phyloP scores from a whole-genome alignment of 2,888 invertebrate species.

The Pollenia angustigena region DNA sequence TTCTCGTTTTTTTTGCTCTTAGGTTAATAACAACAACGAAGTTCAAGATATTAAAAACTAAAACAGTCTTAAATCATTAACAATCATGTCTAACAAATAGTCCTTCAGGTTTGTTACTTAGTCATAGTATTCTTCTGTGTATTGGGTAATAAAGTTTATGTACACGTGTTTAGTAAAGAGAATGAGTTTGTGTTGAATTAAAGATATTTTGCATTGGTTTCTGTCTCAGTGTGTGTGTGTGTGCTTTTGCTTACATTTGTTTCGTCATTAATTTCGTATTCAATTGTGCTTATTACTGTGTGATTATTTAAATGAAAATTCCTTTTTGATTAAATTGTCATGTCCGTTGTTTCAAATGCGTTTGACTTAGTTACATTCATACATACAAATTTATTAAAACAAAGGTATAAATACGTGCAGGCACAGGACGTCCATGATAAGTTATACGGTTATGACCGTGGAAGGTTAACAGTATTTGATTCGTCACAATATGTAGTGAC shows the following conservation, averaged over 20 bases:
- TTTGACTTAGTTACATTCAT: neutral
- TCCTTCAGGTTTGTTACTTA: slow-evolving; percentile 5
- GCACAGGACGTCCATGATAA: neutral
- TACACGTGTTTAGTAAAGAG: neutral
- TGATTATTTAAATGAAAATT: slow-evolving; percentile 54
- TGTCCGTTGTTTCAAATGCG: slow-evolving; percentile 25
- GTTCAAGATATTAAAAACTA: slow-evolving; percentile 8
- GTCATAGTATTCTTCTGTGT: neutral
- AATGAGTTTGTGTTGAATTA: slow-evolving; percentile 3
- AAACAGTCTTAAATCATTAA: slow-evolving; percentile 36
- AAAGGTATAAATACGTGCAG: neutral
- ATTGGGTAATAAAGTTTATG: neutral
- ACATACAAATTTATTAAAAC: neutral
- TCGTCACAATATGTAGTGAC: slow-evolving; percentile 43
- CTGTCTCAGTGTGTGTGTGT: slow-evolving; percentile 16
- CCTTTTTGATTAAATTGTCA: slow-evolving; percentile 62
- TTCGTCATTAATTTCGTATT: slow-evolving; percentile 59
- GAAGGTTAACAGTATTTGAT: slow-evolving; percentile 23
- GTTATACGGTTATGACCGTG: slow-evolving; percentile 1
- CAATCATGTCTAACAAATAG: neutral
- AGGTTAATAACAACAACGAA: slow-evolving; percentile 43
- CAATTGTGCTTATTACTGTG: slow-evolving; percentile 57
- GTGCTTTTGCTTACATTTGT: neutral
- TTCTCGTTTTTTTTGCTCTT: neutral
- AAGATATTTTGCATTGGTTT: neutral